Evolutionary conservation across 2,888 invertebrate species (phyloP), one percentile per base, ranked within the genome.

Genomic region (Dyspetes luteomarginatus): DNA sequence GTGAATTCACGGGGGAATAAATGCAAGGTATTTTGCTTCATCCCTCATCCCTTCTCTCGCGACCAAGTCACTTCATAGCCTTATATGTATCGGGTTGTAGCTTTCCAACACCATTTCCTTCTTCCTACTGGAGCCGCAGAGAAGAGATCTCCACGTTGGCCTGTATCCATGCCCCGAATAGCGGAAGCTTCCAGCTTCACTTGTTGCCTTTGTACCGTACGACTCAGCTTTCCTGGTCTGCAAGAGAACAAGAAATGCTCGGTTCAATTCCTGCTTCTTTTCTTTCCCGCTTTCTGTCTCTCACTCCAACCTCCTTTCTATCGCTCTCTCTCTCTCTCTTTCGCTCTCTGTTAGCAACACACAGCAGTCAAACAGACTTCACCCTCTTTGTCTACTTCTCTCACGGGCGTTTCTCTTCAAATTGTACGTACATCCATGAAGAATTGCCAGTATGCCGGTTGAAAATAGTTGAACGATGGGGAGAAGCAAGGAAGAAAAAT

Each of bases 151-250:
- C 12, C 3, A 7, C 48, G 50, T 43, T 30, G 41, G 50, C 9
- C 62, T 41, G 58, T 43, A 69, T 69, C 69, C 65, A 68, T 74
- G 69, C 15, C 43, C 56, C 67, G 80, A 75, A 80, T 80, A 62
- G 60, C 65, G 65, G 45, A 80, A 67, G 64, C 41, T 67, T 67
- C 48, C 4, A 36, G 75, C 43, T 43, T 80, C 75, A 80, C 80
- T 80, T 80, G 80, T 80, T 80, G 80, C 80, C 80, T 80, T 80
- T 80, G 75, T 67, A 65, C 65, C 36, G 65, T 75, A 67, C 69
- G 60, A 65, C 26, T 80, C 64, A 43, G 60, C 28, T 12, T 36
- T 12, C 12, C 36, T 3, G 36, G 58, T 22, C 24, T 17, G 30
- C 58, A 36, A 50, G 75, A 60, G 78, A 75, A 52, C 65, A 36